These are phyloP conservation scores for Craniophora ligustri DNA, from an alignment of 2,888 invertebrate genomes.

Conservation along the genomic window DNA sequence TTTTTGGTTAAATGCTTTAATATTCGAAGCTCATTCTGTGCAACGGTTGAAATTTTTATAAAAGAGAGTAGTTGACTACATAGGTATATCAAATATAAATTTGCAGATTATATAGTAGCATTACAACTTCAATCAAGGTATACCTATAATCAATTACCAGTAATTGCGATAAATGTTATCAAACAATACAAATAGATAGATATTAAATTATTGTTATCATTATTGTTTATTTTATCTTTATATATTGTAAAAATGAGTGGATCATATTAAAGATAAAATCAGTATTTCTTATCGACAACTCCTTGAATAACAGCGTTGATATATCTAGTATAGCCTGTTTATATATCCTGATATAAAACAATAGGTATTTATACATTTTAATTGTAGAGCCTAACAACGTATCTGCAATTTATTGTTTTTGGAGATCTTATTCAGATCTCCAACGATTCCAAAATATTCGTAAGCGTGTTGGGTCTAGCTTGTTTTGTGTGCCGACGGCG, in stretches of 20 bases:
- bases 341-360: constrained; percentile 47
- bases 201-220: constrained; percentile 82
- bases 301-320: constrained; percentile 56
- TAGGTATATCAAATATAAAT: constrained; percentile 2
- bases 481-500: constrained; percentile 65
- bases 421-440: constrained; percentile 56
- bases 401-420: no score
- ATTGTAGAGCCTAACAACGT: not conserved
- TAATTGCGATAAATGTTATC: constrained; percentile 82
- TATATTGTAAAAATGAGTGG: constrained; percentile 79
- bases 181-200: constrained; percentile 83
- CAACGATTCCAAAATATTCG: constrained; percentile 52
- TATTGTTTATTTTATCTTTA: constrained; percentile 82
- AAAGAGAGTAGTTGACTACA: not conserved
- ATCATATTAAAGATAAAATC: constrained; percentile 81
- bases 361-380: constrained; percentile 12
- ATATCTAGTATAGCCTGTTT: constrained; percentile 66
- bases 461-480: constrained; percentile 30
- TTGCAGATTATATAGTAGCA: constrained; percentile 54
- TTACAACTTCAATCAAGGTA: constrained; percentile 66
- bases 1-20: constrained; percentile 24
- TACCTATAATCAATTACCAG: constrained; percentile 71
- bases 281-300: constrained; percentile 67
- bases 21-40: constrained; percentile 19
- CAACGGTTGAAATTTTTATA: constrained; percentile 13